A percentile compares a stretch with the other conserved stretches of the same genome.
phyloP scores from a whole-genome alignment of 2,113 vertebrate species.

The Periophthalmus modestus region DNA sequence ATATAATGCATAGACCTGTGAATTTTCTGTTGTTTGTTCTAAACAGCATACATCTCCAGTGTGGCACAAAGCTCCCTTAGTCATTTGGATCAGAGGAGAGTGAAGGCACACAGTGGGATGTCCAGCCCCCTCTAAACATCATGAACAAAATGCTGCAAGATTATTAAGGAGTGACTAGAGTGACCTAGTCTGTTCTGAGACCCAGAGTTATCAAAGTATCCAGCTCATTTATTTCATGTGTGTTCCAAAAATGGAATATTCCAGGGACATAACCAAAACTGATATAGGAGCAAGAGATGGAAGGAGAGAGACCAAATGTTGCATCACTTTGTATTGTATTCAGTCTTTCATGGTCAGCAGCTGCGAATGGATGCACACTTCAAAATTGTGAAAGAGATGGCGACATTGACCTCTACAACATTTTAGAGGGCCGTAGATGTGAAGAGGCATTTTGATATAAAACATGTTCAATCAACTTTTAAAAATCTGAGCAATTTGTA shows the following conservation, averaged over 20 bases:
- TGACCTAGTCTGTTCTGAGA: slow-evolving; percentile 15
- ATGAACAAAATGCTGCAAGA: slow-evolving; percentile 16
- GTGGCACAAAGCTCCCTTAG: slow-evolving; percentile 1
- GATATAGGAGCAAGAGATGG: not conserved
- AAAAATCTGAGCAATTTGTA: not conserved
- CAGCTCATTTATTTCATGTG: slow-evolving; percentile 5
- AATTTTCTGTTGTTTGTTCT: slow-evolving; percentile 1
- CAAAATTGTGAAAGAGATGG: not conserved
- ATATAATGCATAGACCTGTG: not conserved
- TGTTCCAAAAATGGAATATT: not conserved
- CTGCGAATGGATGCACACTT: not conserved
- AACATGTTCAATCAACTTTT: not conserved
- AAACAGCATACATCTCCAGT: not conserved
- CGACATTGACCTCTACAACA: not conserved
- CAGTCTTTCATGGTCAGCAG: not conserved
- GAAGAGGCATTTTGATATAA: not conserved
- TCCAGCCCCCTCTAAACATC: slow-evolving; percentile 9
- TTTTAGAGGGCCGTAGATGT: not conserved
- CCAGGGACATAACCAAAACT: not conserved
- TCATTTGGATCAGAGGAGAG: slow-evolving; percentile 5
- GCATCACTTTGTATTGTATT: not conserved
- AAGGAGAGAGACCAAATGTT: too few relatives aligned
- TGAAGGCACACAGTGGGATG: slow-evolving; percentile 4
- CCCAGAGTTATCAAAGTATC: not conserved
- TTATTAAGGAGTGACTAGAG: slow-evolving; percentile 16